These are phyloP conservation scores for Anguilla obscura DNA, from an alignment of 2,797 vertebrate genomes.

Conservation along the genomic window DNA sequence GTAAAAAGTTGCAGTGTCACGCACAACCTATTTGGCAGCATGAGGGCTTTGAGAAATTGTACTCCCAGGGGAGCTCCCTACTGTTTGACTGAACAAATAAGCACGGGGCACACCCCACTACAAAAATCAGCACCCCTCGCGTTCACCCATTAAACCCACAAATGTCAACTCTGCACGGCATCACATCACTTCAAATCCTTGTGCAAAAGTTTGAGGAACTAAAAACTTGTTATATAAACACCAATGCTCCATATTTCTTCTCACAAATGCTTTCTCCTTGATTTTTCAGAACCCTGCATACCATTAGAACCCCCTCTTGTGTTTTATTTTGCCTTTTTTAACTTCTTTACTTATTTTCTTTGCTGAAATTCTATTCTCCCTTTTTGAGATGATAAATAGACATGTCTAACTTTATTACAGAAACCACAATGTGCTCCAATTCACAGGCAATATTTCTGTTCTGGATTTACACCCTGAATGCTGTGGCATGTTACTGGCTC, in stretches of 20 bases:
- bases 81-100: slow-evolving; percentile 19
- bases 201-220: background rate
- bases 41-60: slow-evolving; percentile 19
- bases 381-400: slow-evolving; percentile 4
- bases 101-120: background rate
- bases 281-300: background rate
- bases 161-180: slow-evolving; percentile 33
- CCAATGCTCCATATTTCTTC: background rate
- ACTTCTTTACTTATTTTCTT: background rate
- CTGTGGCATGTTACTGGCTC: background rate
- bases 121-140: background rate
- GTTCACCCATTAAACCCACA: slow-evolving; percentile 32
- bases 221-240: slow-evolving; percentile 35
- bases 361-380: slow-evolving; percentile 9
- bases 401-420: background rate
- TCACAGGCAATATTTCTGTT: background rate
- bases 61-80: slow-evolving; percentile 8
- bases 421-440: background rate
- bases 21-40: background rate
- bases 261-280: background rate
- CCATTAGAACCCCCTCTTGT: background rate
- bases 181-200: slow-evolving; percentile 11
- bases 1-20: slow-evolving; percentile 1
- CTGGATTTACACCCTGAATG: background rate
- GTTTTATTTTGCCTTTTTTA: background rate